Evolutionary conservation across 2,797 vertebrate genomes (phyloP).

Genomic region (Anabacerthia variegaticeps): DNA sequence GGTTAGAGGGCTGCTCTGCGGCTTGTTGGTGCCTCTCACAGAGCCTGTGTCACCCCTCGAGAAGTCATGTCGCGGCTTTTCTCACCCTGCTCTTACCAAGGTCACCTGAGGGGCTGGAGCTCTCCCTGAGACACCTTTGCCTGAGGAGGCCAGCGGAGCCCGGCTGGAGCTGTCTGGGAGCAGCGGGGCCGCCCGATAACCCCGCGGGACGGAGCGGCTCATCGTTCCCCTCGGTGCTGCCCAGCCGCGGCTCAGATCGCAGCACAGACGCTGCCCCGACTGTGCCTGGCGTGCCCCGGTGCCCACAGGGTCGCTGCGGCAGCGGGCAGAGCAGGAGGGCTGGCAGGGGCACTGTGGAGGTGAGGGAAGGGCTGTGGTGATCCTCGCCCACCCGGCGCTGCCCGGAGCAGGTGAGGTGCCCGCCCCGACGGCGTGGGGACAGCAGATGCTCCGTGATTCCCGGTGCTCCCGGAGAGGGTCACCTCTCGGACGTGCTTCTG

Average conservation of each 20-base stretch:
- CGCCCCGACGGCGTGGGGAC: background rate
- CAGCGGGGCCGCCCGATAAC: background rate
- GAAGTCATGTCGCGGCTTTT: background rate
- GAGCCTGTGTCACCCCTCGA: background rate
- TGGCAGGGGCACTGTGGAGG: background rate
- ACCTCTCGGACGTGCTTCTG: background rate
- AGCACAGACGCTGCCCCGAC: background rate
- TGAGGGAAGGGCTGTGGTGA: background rate
- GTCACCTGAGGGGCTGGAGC: background rate
- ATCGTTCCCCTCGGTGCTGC: background rate
- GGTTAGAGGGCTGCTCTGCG: background rate
- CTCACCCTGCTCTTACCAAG: background rate
- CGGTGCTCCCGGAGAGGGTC: background rate
- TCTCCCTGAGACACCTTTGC: background rate
- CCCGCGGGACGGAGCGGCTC: accelerated
- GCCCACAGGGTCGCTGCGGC: background rate
- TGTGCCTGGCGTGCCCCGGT: accelerated
- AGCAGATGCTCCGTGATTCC: background rate
- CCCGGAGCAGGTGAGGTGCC: background rate
- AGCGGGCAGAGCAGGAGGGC: background rate
- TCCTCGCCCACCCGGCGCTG: background rate
- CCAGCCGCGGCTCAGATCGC: accelerated
- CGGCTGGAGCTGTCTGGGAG: background rate
- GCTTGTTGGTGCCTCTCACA: background rate
- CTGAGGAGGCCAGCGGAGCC: background rate